Evolutionary conservation across 1,140 invertebrate genomes (phyloP), one percentile per base, ranked within the genome.

Genomic region (Drosophila ficusphila): DNA sequence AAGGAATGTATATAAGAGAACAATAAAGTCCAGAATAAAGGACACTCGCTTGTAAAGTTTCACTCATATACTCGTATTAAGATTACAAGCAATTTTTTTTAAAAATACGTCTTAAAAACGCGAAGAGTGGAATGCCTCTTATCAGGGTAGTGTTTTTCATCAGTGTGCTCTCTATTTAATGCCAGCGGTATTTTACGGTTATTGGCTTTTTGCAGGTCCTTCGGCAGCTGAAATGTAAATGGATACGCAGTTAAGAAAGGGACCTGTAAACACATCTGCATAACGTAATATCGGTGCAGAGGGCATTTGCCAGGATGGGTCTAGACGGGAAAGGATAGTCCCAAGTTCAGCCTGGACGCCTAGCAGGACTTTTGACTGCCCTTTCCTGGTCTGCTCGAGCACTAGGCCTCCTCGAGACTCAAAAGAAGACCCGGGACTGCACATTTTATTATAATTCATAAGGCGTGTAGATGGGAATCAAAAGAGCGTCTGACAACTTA

Each of bases 401-500:
- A 29, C 21, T 49, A 47, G 62, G 38, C 49, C 49, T 47, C 33
- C 11, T 29, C 8, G 8, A 34, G 12, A 18, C 42, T 34, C 23
- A 18, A n/a, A 27, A 4, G n/a, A 0, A 27, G n/a, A 25, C 8
- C 27, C 29, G 11, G 33, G 29, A 33, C 39, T 52, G 42, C 34
- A 51, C 48, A 79, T 79, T 76, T 73, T 79, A 86, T 86, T 88
- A 86, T 86, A 75, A 86, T 86, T 86, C 82, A 86, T 77, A 74
- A 69, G 73, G 69, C 82, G 81, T 82, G 62, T 58, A 52, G 62
- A 73, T 69, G 62, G 69, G 62, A 64, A 62, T 69, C 41, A 73
- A 76, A 70, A 65, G 57, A 52, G 39, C 62, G 62, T 56, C 79
- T 78, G 79, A 81, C 72, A 58, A 58, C 47, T 76, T 64, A 49